phyloP scores from a whole-genome alignment of 2,113 vertebrate species.

The Lepus europaeus region DNA sequence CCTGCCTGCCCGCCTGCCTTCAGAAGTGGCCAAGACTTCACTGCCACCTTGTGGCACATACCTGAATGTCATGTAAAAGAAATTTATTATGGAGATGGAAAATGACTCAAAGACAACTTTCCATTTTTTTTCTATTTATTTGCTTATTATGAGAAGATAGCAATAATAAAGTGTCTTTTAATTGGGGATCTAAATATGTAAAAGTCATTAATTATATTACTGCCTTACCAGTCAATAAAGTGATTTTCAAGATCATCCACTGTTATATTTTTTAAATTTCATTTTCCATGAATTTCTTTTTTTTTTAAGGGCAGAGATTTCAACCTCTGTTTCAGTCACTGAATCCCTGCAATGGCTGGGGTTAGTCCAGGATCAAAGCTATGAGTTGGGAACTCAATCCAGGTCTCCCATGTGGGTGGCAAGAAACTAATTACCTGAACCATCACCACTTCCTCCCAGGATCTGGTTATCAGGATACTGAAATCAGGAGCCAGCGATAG shows the following conservation, averaged over 20 bases:
- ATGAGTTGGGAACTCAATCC: no score
- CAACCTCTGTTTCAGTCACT: no score
- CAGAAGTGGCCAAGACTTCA: neutral
- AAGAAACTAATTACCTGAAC: no score
- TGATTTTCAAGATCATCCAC: neutral
- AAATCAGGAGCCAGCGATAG: no score
- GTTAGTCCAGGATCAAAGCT: no score
- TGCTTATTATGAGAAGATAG: neutral
- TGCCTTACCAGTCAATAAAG: neutral
- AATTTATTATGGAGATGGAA: neutral
- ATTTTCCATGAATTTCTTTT: no score
- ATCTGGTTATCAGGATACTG: no score
- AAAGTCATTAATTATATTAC: neutral
- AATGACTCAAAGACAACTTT: neutral
- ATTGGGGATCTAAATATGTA: neutral
- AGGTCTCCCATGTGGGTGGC: no score
- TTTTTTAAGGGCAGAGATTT: no score
- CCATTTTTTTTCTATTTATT: neutral
- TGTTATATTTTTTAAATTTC: neutral
- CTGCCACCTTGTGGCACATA: conserved; percentile 63
- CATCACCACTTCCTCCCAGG: no score
- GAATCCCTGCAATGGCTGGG: no score
- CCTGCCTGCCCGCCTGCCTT: no score
- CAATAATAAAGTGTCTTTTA: neutral
- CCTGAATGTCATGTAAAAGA: conserved; percentile 44